phyloP scores from a whole-genome alignment of 2,797 vertebrate genomes.

The Enteromius treurensis region DNA sequence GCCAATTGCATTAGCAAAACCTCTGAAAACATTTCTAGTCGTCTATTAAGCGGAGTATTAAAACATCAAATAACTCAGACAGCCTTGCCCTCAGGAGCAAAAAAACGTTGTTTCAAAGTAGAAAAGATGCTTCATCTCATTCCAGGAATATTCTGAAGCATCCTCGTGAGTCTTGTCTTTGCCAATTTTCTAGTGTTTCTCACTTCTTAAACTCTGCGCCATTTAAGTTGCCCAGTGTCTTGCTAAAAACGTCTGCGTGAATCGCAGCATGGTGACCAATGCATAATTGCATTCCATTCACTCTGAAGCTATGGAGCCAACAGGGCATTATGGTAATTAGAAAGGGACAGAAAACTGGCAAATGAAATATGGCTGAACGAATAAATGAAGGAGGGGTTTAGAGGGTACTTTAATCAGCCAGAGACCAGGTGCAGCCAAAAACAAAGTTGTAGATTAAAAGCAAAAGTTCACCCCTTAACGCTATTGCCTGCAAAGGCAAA shows the following conservation, averaged over 20 bases:
- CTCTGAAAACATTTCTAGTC: conserved; percentile 69
- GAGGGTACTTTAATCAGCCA: conserved; percentile 44
- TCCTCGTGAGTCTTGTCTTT: conserved; percentile 51
- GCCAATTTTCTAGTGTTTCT: conserved; percentile 51
- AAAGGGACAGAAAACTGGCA: conserved; percentile 45
- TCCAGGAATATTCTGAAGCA: conserved; percentile 61
- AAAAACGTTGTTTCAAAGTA: conserved; percentile 69
- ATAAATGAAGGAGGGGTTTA: conserved; percentile 50
- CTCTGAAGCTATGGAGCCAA: conserved; percentile 42
- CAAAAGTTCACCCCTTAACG: conserved; percentile 35
- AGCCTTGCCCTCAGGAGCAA: conserved; percentile 70
- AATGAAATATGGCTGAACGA: conserved; percentile 45
- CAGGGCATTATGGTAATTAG: conserved; percentile 54
- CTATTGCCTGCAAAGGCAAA: conserved; percentile 4
- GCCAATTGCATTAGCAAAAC: conserved; percentile 77
- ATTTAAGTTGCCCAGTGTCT: conserved; percentile 44
- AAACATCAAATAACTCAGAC: conserved; percentile 73
- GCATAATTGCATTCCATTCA: conserved; percentile 47
- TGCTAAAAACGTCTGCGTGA: conserved; percentile 19
- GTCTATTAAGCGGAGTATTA: conserved; percentile 69
- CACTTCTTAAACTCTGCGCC: conserved; percentile 49
- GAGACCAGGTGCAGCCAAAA: conserved; percentile 52
- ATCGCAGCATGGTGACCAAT: conserved; percentile 38
- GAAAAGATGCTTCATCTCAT: conserved; percentile 55
- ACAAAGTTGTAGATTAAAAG: conserved; percentile 47